Evolutionary conservation across 2,113 vertebrate species (phyloP), one percentile per base, ranked within the genome.

Genomic region (Macrotis lagotis): DNA sequence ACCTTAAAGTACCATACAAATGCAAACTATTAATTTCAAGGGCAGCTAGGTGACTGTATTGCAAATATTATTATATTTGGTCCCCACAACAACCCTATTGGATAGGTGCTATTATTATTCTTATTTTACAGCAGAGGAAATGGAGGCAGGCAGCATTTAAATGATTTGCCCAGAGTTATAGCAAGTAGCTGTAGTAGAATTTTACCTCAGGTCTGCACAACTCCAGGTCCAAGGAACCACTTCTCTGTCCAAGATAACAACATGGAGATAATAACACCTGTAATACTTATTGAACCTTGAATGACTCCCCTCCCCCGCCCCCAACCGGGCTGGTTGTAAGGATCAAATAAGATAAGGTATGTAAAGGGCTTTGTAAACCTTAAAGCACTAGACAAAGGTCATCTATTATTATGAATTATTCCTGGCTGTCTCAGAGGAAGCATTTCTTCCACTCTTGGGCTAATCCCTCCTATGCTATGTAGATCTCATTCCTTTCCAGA

Each of bases 371-470:
- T 83, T 83, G 66, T 83, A 83, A 83, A 83, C 66, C 37, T 83
- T 44, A 83, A 83, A 83, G n/a, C n/a, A 83, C n/a, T 83, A n/a
- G 44, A 83, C n/a, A 83, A 83, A 83, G 66, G 66, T 83, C 66
- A 83, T 83, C 66, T 83, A 83, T 83, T 83, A 83, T 83, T 83
- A 83, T 83, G n/a, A 83, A 83, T 83, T 83, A 83, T 83, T 83
- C 66, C 22, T 19, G 31, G n/a, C n/a, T 24, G 66, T 83, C 66
- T 83, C 66, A 24, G n/a, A 83, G 66, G 66, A 83, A 83, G 66
- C 44, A 83, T n/a, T n/a, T 83, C n/a, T 83, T 83, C 66, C 66
- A 22, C 66, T 83, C 66, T 24, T 19, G 8, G 66, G n/a, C n/a
- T 83, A 83, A 83, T 83, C 66, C 66, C 66, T 83, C 66, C 66